Evolutionary conservation across 1,140 invertebrate species (phyloP), one percentile per base, ranked within the genome.

Genomic region (Sycophaga agraensis): DNA sequence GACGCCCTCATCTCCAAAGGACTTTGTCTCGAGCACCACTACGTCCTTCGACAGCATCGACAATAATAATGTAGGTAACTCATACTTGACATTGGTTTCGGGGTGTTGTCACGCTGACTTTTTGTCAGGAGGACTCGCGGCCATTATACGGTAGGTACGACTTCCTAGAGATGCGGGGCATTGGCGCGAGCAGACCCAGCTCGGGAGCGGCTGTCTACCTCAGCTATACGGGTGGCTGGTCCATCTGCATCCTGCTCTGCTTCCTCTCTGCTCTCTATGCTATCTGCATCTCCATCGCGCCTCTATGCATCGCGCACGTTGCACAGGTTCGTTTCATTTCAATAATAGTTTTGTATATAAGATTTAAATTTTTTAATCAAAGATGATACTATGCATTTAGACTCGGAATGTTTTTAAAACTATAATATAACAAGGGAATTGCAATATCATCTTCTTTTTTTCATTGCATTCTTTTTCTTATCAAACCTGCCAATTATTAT

Each of bases 231-330:
- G 58, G 58, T n/a, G 48, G 48, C 1, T 51, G 37, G 24, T n/a
- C 35, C 3, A 39, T 51, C 8, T 5, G 35, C 12, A 5, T 21
- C 2, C 16, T 59, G 8, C 12, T 59, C 2, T 31, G 24, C 21
- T 16, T 59, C 11, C 48, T 59, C 4, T 28, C 34, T 4, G 39
- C 39, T 0, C 48, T 59, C 14, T 59, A 42, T 19, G 58, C 58
- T 0, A 51, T n/a, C 9, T 31, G 35, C 12, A 37, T 59, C 3
- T 46, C 48, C 2, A 2, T 21, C 0, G 46, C 48, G 0, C 58
- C 58, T 21, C 4, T 51, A 4, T 51, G 37, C 48, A 43, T 59
- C n/a, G 28, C 43, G 0, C 21, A 51, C 12, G 48, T 51, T 8
- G 46, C 37, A n/a, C 37, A 42, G 58, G 58, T 59, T n/a, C n/a